phyloP scores from a whole-genome alignment of 2,113 vertebrate species.

The human (Homo sapiens) region DNA sequence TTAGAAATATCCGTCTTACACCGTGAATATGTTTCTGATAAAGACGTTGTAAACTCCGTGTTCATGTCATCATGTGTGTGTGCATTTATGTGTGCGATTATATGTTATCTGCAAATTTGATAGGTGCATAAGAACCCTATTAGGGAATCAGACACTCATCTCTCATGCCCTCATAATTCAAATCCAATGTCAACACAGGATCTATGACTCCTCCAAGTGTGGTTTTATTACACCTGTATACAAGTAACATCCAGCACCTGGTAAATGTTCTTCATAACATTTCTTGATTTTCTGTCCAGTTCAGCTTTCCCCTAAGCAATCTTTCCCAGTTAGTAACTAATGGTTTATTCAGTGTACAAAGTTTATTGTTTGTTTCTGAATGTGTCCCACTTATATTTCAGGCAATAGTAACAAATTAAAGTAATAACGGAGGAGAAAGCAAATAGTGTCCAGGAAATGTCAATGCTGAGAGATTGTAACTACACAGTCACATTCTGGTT shows the following conservation, averaged over 20 bases:
- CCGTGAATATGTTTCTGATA: neutral
- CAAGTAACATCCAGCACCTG: neutral
- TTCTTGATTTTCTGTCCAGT: neutral
- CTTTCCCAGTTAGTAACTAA: neutral
- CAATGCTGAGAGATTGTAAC: neutral
- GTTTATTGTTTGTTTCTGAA: neutral
- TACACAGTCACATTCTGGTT: neutral
- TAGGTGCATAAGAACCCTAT: neutral
- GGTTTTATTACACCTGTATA: neutral
- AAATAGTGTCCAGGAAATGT: neutral
- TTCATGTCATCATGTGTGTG: neutral
- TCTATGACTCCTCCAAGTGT: neutral
- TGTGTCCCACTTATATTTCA: neutral
- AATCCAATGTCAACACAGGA: neutral
- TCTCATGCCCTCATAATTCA: neutral
- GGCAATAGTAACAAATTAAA: neutral
- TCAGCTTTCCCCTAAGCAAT: neutral
- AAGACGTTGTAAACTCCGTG: accelerated
- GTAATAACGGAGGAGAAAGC: neutral
- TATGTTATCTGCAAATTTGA: neutral
- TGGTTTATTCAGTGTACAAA: neutral
- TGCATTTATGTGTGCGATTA: neutral
- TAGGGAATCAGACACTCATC: neutral
- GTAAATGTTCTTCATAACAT: neutral
- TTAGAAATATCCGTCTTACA: neutral